Conservation (phyloP, 1,140 invertebrate species). For the Micrasema longulum region DNA sequence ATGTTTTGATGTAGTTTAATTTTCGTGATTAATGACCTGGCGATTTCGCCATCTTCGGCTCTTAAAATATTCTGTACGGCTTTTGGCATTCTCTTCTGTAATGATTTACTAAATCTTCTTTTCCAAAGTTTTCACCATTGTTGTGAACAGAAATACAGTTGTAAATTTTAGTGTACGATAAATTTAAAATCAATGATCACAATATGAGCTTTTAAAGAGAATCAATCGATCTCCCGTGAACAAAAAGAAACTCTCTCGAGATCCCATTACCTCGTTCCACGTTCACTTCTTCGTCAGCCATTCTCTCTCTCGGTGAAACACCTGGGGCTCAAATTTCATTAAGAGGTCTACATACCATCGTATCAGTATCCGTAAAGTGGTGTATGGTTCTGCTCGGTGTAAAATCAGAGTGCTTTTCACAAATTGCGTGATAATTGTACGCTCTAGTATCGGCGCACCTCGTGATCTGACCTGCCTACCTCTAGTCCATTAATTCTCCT, state of each 20-base stretch:
- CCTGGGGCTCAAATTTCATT: constrained; percentile 33
- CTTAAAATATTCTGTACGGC: not conserved
- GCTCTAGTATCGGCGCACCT: constrained; percentile 3
- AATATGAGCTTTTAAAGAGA: constrained; percentile 2
- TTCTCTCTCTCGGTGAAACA: constrained; percentile 17
- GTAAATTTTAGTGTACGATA: constrained; percentile 7
- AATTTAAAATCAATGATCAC: constrained; percentile 15
- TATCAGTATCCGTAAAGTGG: too few species aligned
- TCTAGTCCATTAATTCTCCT: constrained; percentile 25
- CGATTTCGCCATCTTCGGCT: not conserved
- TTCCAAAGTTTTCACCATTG: constrained; percentile 13
- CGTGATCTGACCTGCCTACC: constrained; percentile 32
- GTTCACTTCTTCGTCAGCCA: constrained; percentile 33
- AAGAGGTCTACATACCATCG: not conserved
- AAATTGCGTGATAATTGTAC: constrained; percentile 38
- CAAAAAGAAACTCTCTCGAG: constrained; percentile 22
- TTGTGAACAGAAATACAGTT: not conserved
- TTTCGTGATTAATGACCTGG: too few species aligned
- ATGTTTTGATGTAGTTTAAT: too few species aligned
- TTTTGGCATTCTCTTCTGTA: too few species aligned
- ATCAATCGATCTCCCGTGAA: not conserved
- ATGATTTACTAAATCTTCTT: not conserved
- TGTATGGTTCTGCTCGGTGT: not conserved
- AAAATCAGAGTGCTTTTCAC: constrained; percentile 26
- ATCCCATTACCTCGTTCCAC: constrained; percentile 22